Conservation (phyloP, 1,140 invertebrate species). For the Drosophila baimaii region DNA sequence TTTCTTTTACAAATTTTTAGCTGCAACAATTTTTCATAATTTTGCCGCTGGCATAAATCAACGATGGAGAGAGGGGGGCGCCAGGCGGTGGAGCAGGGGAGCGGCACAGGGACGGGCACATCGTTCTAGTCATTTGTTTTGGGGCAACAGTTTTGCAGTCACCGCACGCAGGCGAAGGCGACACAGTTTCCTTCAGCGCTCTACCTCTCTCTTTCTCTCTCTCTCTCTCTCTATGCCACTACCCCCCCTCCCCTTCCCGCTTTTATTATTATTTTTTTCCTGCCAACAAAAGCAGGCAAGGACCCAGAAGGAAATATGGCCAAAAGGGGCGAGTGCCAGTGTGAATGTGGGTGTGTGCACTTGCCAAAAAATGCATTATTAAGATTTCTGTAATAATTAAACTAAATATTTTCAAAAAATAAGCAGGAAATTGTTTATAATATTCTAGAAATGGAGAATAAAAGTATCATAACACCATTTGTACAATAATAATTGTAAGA, state of each 20-base stretch:
- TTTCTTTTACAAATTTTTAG: conserved; percentile 58
- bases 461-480: too few relatives aligned
- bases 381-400: neutral
- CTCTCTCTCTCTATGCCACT: neutral
- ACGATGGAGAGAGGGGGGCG: neutral
- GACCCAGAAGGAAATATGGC: conserved; percentile 31
- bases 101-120: conserved; percentile 5
- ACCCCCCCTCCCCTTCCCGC: neutral
- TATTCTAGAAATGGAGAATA: neutral
- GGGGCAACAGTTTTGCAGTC: conserved; percentile 64
- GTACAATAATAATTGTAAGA: too few relatives aligned
- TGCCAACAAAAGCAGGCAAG: conserved; percentile 42
- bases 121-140: conserved; percentile 54
- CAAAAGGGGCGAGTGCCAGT: conserved; percentile 2
- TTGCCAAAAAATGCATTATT: neutral
- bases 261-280: conserved; percentile 32
- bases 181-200: conserved; percentile 42
- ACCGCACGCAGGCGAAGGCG: conserved; percentile 50
- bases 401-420: neutral
- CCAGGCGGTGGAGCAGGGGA: neutral
- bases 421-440: neutral
- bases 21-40: conserved; percentile 80
- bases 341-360: neutral
- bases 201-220: neutral
- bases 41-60: conserved; percentile 79